Percentiles rank a stretch among this genome's conserved stretches.
phyloP scores from a whole-genome alignment of 2,113 vertebrate species.

The Dicentrarchus labrax region DNA sequence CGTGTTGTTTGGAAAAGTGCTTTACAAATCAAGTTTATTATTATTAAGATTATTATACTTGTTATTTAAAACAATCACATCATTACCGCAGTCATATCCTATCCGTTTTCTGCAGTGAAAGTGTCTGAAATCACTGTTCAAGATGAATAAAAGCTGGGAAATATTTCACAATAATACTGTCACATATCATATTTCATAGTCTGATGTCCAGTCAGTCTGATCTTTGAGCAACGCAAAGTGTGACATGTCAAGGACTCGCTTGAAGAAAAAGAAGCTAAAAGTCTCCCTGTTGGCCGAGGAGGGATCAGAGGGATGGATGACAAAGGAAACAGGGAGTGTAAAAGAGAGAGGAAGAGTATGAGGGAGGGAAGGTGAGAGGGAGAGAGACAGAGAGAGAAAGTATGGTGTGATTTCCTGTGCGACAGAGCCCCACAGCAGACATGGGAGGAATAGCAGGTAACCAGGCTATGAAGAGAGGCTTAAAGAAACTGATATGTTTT shows the following conservation, averaged over 20 bases:
- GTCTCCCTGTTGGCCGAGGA: slow-evolving; percentile 41
- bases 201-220: slow-evolving; percentile 48
- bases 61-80: slow-evolving; percentile 5
- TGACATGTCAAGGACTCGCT: slow-evolving; percentile 65
- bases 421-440: slow-evolving; percentile 87
- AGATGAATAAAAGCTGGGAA: slow-evolving; percentile 30
- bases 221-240: slow-evolving; percentile 38
- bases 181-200: slow-evolving; percentile 40
- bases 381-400: slow-evolving; percentile 41
- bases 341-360: slow-evolving; percentile 27
- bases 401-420: slow-evolving; percentile 79
- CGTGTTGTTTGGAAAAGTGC: slow-evolving; percentile 26
- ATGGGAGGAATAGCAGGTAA: slow-evolving; percentile 81
- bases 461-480: not conserved
- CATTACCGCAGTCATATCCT: not conserved
- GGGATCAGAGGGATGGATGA: slow-evolving; percentile 68
- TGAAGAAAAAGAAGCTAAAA: slow-evolving; percentile 37
- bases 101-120: slow-evolving; percentile 2
- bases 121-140: slow-evolving; percentile 16
- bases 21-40: slow-evolving; percentile 3
- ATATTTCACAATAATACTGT: slow-evolving; percentile 22
- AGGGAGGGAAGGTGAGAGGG: slow-evolving; percentile 34
- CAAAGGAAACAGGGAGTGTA: slow-evolving; percentile 64
- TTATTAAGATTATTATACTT: not conserved
- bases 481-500: slow-evolving; percentile 11